These are phyloP conservation scores for Muscicapa adusta DNA, from an alignment of 2,113 vertebrate genomes.

Conservation along the genomic window DNA sequence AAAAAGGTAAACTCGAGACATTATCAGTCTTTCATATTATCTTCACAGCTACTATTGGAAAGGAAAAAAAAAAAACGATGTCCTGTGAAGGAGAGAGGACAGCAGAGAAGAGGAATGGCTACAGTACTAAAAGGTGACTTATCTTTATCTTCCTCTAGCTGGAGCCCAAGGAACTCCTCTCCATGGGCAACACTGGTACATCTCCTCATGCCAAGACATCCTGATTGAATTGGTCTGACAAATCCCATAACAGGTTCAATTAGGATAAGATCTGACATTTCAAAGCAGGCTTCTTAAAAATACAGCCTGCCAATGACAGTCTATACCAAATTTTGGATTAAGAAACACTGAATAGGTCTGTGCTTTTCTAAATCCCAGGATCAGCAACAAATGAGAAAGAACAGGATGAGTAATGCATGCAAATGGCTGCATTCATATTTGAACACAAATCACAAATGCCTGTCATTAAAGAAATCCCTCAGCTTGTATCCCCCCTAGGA, in stretches of 20 bases:
- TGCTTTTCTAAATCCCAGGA: constrained; percentile 19
- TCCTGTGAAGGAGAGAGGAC: not conserved
- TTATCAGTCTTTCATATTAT: not conserved
- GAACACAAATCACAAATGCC: constrained; percentile 4
- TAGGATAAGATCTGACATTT: not conserved
- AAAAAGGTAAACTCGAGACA: not conserved
- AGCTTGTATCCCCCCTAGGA: not conserved
- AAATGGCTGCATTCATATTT: not conserved
- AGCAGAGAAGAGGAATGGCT: not conserved
- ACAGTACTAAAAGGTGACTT: not conserved
- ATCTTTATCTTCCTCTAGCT: not conserved
- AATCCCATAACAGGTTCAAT: not conserved
- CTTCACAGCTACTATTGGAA: not conserved
- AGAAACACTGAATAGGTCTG: not conserved
- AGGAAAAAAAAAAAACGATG: not conserved
- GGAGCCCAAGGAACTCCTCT: not conserved
- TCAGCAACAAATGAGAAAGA: constrained; percentile 4
- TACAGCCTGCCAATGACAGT: not conserved
- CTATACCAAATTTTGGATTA: constrained; percentile 7
- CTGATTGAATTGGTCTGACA: not conserved
- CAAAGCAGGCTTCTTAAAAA: not conserved
- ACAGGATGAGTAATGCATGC: not conserved
- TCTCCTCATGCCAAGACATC: not conserved
- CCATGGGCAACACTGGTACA: not conserved
- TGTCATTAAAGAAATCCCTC: not conserved